Conservation (phyloP, 2,113 vertebrate genomes). For the Poicephalus meyeri region DNA sequence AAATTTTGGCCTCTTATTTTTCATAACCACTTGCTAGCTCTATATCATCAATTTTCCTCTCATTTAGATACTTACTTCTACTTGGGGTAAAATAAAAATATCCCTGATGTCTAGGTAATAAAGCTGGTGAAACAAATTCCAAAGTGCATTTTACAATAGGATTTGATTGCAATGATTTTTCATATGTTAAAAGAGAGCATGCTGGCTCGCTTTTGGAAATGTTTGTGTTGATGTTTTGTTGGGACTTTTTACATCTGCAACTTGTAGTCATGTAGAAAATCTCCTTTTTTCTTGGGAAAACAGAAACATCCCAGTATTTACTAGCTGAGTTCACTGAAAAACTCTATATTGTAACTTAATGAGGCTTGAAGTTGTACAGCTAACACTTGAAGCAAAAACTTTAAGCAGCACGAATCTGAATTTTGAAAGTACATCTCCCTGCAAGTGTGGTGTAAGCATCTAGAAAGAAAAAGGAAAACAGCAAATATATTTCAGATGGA, state of each 20-base stretch:
- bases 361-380: background rate
- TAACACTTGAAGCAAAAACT: background rate
- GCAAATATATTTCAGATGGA: background rate
- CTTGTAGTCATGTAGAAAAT: background rate
- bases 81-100: background rate
- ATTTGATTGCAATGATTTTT: slow-evolving; percentile 50
- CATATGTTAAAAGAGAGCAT: background rate
- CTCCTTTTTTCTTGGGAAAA: background rate
- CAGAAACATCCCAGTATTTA: background rate
- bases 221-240: background rate
- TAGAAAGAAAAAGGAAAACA: background rate
- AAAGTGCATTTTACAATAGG: slow-evolving; percentile 9
- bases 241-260: background rate
- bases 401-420: background rate
- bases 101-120: slow-evolving; percentile 13
- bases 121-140: background rate
- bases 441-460: background rate
- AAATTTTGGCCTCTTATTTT: slow-evolving; percentile 27
- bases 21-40: background rate
- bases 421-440: background rate
- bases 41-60: slow-evolving; percentile 12
- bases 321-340: background rate
- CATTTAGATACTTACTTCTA: background rate
- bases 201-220: background rate
- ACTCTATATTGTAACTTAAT: background rate